Evolutionary conservation across 2,113 vertebrate species (phyloP), one percentile per base, ranked within the genome.

Genomic region (Muntiacus muntjak): DNA sequence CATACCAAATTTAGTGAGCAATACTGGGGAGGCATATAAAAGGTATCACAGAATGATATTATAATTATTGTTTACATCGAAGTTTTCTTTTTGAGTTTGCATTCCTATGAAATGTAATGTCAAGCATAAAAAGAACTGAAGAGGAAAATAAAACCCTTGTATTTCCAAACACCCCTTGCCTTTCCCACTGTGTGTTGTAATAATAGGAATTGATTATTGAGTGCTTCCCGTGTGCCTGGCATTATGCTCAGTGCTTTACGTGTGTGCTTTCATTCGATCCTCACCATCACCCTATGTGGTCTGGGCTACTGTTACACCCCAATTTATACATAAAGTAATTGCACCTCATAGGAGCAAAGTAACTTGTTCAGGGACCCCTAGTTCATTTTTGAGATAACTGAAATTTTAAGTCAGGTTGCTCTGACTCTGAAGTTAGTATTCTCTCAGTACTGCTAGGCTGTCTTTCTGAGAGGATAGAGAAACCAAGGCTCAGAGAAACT

Each of bases 21-120:
- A 55, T 92, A 85, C n/a, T 82, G 40, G 50, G 36, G 87, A 95
- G 67, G 89, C 74, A 94, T 67, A 94, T 40, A 96, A 97, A 98
- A 98, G 84, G 64, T 84, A 97, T 94, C 92, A 83, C 58, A 87
- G 36, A 98, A 43, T 23, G 47, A 96, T 92, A 90, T 81, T 89
- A 94, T 98, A 97, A 98, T 97, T 98, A 97, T 94, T 98, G 36
- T 97, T 98, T 98, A 97, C 8, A 52, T 94, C 28, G 33, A 89
- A 89, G 82, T 33, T 60, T 93, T 90, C 79, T 91, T 93, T 88
- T 94, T 79, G 64, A 89, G n/a, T 89, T 95, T 97, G 60, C 47
- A 88, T 94, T 97, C 58, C 54, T 91, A 33, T 84, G 33, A 97
- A 97, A 95, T 96, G 76, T 94, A 96, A 89, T 94, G 87, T 95